Percentiles rank a stretch among this genome's conserved stretches.
Evolutionary conservation across 2,113 vertebrate genomes (phyloP).

Genomic region (Podocnemis expansa): DNA sequence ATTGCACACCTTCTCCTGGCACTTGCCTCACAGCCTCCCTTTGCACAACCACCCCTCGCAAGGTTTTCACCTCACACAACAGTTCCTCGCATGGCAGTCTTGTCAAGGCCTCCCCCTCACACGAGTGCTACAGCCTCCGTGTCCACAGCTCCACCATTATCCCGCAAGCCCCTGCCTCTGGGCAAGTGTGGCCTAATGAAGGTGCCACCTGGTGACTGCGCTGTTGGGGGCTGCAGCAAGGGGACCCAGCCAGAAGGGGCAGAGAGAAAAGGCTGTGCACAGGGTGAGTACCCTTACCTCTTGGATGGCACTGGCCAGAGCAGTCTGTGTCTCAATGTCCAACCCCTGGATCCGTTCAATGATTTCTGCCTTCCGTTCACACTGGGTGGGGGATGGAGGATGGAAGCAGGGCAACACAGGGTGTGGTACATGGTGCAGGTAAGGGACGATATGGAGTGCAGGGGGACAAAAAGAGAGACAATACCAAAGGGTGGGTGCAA

Average conservation of each 20-base stretch:
- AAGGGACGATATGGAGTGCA: background rate
- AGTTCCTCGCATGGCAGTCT: background rate
- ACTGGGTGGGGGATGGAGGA: constrained; percentile 66
- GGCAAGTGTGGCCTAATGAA: background rate
- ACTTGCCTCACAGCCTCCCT: background rate
- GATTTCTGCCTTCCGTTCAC: constrained; percentile 86
- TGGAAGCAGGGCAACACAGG: background rate
- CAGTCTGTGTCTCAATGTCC: constrained; percentile 84
- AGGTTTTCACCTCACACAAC: background rate
- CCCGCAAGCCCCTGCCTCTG: background rate
- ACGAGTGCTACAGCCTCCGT: background rate
- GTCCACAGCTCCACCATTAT: background rate
- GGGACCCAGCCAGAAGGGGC: background rate
- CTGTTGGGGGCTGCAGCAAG: background rate
- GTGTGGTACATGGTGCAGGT: background rate
- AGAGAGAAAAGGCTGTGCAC: background rate
- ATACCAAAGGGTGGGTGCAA: background rate
- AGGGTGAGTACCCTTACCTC: constrained; percentile 76
- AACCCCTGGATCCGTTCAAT: constrained; percentile 89
- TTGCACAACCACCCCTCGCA: background rate
- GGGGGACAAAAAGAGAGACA: background rate
- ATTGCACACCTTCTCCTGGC: background rate
- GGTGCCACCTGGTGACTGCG: background rate
- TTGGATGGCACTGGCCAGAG: constrained; percentile 85
- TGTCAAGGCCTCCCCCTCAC: background rate